These are phyloP conservation scores for Halictus ligatus DNA, from an alignment of 2,888 invertebrate species.

Conservation along the genomic window DNA sequence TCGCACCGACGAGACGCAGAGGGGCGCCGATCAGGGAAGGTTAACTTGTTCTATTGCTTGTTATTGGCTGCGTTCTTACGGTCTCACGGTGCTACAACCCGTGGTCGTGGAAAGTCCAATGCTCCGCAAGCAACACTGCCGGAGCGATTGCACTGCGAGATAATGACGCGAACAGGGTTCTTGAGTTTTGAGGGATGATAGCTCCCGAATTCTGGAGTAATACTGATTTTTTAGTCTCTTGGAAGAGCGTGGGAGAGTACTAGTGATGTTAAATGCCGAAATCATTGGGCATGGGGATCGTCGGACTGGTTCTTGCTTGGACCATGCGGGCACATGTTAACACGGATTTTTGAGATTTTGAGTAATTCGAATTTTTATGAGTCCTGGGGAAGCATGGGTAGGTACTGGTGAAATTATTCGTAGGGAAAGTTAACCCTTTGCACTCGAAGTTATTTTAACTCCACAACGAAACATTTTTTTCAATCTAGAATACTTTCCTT, in stretches of 20 bases:
- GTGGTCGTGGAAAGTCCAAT: neutral
- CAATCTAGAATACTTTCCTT: too few relatives aligned
- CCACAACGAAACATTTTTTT: too few relatives aligned
- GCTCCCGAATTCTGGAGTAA: neutral
- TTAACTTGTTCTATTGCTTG: conserved; percentile 6
- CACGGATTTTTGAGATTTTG: too few relatives aligned
- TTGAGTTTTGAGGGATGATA: neutral
- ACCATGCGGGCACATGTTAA: neutral
- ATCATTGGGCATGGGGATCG: neutral
- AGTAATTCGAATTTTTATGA: too few relatives aligned
- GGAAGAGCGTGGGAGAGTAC: neutral
- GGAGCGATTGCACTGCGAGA: neutral
- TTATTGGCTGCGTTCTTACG: conserved; percentile 17
- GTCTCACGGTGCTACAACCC: neutral
- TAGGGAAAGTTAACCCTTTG: too few relatives aligned
- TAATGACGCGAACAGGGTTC: neutral
- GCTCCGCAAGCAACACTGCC: neutral
- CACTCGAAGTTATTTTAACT: too few relatives aligned
- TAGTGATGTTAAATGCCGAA: neutral
- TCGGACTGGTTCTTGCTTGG: neutral
- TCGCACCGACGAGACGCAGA: neutral
- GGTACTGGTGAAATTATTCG: neutral
- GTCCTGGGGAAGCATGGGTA: neutral
- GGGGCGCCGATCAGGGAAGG: conserved; percentile 7
- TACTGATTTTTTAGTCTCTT: neutral